Evolutionary conservation across 2,113 vertebrate species (phyloP).

Genomic region (Orthonyx spaldingii): DNA sequence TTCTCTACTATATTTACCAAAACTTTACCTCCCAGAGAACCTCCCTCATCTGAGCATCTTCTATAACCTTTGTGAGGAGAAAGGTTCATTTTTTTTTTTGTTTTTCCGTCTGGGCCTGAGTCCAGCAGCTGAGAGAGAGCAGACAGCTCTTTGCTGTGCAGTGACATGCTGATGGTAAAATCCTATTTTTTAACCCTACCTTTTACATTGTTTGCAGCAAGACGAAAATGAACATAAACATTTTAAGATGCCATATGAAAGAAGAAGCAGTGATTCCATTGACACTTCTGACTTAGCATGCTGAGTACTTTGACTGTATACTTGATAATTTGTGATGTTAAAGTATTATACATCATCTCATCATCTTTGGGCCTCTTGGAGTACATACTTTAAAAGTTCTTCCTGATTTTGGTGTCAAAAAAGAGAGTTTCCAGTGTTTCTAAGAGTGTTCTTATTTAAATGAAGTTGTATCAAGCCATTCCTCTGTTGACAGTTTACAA

Average conservation of each 20-base stretch:
- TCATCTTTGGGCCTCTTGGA: neutral
- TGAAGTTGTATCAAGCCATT: neutral
- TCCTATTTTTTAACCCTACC: neutral
- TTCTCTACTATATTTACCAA: neutral
- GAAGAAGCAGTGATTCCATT: neutral
- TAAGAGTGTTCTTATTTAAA: neutral
- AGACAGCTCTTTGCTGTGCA: neutral
- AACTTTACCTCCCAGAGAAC: neutral
- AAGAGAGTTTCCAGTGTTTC: neutral
- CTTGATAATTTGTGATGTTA: neutral
- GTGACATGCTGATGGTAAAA: neutral
- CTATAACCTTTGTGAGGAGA: neutral
- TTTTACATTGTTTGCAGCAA: neutral
- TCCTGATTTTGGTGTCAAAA: neutral
- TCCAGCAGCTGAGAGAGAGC: neutral
- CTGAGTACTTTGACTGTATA: neutral
- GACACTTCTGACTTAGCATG: neutral
- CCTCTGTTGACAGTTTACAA: neutral
- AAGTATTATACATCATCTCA: neutral
- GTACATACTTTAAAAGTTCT: neutral
- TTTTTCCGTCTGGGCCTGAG: neutral
- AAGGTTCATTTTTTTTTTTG: neutral
- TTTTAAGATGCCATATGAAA: neutral
- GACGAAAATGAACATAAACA: neutral
- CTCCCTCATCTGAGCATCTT: fast-evolving